These are phyloP conservation scores for Pseudomyrmex gracilis DNA, from an alignment of 1,140 invertebrate species.

Conservation along the genomic window DNA sequence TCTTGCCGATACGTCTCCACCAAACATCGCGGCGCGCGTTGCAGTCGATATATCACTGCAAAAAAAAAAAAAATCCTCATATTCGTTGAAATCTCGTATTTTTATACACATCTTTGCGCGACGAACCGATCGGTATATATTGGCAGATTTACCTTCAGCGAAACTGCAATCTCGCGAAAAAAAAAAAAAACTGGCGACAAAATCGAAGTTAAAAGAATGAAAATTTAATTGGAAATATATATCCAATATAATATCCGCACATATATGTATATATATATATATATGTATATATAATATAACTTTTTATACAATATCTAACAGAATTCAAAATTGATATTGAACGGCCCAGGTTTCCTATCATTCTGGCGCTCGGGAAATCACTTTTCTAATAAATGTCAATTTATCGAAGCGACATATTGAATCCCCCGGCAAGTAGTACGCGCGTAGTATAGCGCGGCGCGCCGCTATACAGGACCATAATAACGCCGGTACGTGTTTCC, in stretches of 20 bases:
- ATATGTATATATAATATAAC: not conserved
- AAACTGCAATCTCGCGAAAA: no score
- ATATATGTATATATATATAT: no score
- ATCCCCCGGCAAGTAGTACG: not conserved
- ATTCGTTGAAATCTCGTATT: no score
- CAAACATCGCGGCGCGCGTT: not conserved
- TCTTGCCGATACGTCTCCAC: constrained; percentile 14
- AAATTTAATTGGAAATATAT: no score
- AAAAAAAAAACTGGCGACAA: no score
- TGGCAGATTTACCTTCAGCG: no score
- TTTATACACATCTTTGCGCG: no score
- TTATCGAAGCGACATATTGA: constrained; percentile 6
- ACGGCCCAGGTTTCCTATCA: not conserved
- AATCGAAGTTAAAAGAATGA: no score
- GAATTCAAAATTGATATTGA: not conserved
- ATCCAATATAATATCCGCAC: no score
- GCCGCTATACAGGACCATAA: constrained; percentile 13
- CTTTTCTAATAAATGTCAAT: constrained; percentile 27
- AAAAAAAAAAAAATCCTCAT: not conserved
- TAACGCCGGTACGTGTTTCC: constrained; percentile 42
- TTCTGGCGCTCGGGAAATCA: not conserved
- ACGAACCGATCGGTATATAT: no score
- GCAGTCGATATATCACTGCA: not conserved
- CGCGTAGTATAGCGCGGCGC: not conserved
- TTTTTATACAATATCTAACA: not conserved